Evolutionary conservation across 64 coral and sea anemone genomes (phyloP).

Genomic region (Catalaphyllia jardinei): DNA sequence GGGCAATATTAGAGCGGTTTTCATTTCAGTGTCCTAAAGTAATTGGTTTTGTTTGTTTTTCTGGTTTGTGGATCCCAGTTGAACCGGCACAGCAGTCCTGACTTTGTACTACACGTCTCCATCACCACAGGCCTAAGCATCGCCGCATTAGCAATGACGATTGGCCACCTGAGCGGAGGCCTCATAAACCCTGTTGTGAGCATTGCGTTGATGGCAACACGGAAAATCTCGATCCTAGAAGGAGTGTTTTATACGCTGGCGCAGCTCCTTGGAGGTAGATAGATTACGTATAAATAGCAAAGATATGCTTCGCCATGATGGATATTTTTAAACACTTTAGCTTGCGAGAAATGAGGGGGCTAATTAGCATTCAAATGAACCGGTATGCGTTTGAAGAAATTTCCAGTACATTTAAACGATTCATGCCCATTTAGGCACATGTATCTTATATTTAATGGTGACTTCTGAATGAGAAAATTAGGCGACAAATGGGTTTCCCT

Average conservation of each 20-base stretch:
- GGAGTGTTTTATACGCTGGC: slow-evolving; percentile 36
- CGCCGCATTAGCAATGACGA: slow-evolving; percentile 32
- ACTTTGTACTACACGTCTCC: slow-evolving; percentile 41
- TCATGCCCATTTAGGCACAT: too few species aligned
- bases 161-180: slow-evolving; percentile 62
- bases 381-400: too few species aligned
- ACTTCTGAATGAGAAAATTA: too few species aligned
- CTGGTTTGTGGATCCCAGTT: slow-evolving; percentile 50
- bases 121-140: slow-evolving; percentile 59
- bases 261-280: slow-evolving; percentile 60
- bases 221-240: slow-evolving; percentile 47
- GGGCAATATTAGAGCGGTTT: too few species aligned
- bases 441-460: too few species aligned
- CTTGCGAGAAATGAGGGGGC: too few species aligned
- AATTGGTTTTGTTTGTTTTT: slow-evolving; percentile 51
- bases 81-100: background rate
- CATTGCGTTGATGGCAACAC: slow-evolving; percentile 37
- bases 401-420: too few species aligned
- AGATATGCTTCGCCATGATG: too few species aligned
- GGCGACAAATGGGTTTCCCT: too few species aligned
- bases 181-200: slow-evolving; percentile 55
- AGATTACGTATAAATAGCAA: background rate
- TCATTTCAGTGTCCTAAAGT: too few species aligned
- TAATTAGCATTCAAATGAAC: background rate
- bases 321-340: too few species aligned